These are phyloP conservation scores for Mus caroli DNA, from an alignment of 2,797 vertebrate genomes.

Conservation along the genomic window DNA sequence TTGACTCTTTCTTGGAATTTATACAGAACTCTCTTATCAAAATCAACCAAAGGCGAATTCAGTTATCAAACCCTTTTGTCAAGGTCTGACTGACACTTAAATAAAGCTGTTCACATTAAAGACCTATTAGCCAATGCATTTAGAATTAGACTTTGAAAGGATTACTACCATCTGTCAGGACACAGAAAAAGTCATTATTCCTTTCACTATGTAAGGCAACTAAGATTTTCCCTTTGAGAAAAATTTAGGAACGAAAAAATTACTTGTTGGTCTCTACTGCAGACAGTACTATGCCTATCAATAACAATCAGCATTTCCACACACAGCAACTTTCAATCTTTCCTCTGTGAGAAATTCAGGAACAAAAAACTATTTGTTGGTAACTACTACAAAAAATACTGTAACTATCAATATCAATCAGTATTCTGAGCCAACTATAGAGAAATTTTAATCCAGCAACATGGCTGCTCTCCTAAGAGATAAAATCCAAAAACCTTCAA, in stretches of 20 bases:
- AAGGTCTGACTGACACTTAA: neutral
- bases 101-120: neutral
- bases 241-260: neutral
- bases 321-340: neutral
- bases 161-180: neutral
- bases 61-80: neutral
- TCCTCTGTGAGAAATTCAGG: neutral
- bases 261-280: neutral
- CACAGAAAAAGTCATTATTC: neutral
- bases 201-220: neutral
- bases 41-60: neutral
- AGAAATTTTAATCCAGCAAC: neutral
- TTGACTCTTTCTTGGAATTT: neutral
- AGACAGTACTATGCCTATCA: neutral
- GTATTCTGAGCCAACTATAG: neutral
- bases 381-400: neutral
- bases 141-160: neutral
- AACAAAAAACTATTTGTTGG: neutral
- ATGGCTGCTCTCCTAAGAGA: neutral
- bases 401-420: neutral
- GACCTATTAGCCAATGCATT: neutral
- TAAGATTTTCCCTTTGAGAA: neutral
- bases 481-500: neutral
- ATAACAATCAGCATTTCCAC: neutral
- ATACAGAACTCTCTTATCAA: neutral